A percentile compares a stretch with the other conserved stretches of the same genome.
phyloP scores from a whole-genome alignment of 2,113 vertebrate species.

The Tachuris rubrigastra region DNA sequence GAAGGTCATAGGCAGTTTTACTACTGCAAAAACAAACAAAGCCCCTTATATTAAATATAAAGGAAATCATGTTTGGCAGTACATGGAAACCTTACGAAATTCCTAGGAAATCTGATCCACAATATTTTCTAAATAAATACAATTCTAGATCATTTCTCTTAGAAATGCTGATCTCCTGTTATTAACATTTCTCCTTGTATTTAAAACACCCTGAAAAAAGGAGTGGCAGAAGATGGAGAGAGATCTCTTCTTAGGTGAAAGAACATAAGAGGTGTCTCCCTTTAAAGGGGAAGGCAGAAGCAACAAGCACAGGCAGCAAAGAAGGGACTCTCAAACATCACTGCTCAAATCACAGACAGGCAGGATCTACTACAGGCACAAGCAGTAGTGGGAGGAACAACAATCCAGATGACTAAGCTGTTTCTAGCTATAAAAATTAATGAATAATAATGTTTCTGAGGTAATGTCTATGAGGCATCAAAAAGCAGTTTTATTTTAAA shows the following conservation, averaged over 20 bases:
- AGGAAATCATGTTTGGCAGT: not conserved
- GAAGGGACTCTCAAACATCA: not conserved
- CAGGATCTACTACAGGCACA: not conserved
- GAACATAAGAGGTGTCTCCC: not conserved
- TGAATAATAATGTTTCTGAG: not conserved
- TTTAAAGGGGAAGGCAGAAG: not conserved
- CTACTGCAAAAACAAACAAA: not conserved
- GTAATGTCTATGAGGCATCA: not conserved
- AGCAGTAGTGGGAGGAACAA: not conserved
- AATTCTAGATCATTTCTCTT: not conserved
- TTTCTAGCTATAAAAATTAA: not conserved
- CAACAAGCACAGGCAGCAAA: not conserved
- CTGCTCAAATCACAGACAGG: not conserved
- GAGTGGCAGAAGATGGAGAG: not conserved
- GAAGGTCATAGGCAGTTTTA: not conserved
- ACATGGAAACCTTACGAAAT: not conserved
- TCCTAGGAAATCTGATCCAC: not conserved
- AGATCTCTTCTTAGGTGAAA: not conserved
- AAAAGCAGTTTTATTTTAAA: constrained; percentile 3
- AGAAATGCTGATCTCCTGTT: not conserved
- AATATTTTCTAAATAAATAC: not conserved
- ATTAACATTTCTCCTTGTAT: not conserved
- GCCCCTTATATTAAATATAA: not conserved
- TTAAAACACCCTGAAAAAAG: not conserved
- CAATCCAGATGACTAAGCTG: not conserved